A percentile compares a stretch with the other conserved stretches of the same genome.
phyloP scores from a whole-genome alignment of 2,888 invertebrate species.

The Unio pictorum region DNA sequence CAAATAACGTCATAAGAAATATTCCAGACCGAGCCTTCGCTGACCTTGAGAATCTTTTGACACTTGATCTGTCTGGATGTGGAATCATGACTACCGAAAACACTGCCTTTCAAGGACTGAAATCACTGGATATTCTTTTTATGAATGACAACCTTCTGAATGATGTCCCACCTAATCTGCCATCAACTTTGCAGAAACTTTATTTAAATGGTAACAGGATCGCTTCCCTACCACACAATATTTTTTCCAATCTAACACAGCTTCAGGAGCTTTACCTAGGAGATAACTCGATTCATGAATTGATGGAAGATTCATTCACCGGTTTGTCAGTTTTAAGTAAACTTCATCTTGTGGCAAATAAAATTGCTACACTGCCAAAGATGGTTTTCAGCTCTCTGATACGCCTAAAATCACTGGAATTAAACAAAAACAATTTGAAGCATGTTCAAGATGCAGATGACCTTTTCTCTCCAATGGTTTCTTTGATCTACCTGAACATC shows the following conservation, averaged over 20 bases:
- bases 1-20: slow-evolving; percentile 38
- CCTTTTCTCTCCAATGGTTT: slow-evolving; percentile 30
- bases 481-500: slow-evolving; percentile 44
- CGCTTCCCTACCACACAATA: slow-evolving; percentile 82
- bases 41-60: slow-evolving; percentile 37
- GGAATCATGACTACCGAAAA: slow-evolving; percentile 28
- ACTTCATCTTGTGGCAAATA: slow-evolving; percentile 79
- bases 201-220: slow-evolving; percentile 77
- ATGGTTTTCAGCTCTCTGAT: slow-evolving; percentile 62
- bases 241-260: slow-evolving; percentile 82
- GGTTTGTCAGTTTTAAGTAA: slow-evolving; percentile 79
- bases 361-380: slow-evolving; percentile 70
- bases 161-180: slow-evolving; percentile 43
- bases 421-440: slow-evolving; percentile 72
- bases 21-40: slow-evolving; percentile 38
- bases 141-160: slow-evolving; percentile 44
- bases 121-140: slow-evolving; percentile 34
- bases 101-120: slow-evolving; percentile 45
- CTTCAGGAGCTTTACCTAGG: slow-evolving; percentile 89
- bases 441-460: slow-evolving; percentile 33
- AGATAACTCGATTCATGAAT: slow-evolving; percentile 87
- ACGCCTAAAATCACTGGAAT: slow-evolving; percentile 85
- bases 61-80: slow-evolving; percentile 44
- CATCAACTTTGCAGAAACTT: slow-evolving; percentile 33
- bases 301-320: slow-evolving; percentile 75